Base-by-base conservation (phyloP, 2,113 vertebrate species). In the Xiphophorus maculatus region DNA sequence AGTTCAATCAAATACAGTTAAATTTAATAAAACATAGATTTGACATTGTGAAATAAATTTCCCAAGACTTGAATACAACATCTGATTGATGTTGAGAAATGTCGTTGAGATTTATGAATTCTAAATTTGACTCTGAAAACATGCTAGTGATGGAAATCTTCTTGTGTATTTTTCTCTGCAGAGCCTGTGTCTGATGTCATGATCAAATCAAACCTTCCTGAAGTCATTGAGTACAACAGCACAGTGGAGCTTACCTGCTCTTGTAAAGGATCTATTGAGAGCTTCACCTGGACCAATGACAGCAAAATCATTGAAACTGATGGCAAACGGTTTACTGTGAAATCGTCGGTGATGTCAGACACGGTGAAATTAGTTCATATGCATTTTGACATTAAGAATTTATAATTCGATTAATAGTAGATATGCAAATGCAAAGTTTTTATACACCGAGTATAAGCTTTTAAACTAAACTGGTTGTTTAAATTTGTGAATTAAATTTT, bases 221-320 rank as follows among this genome's bases (percentile, higher is more conserved):
- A 93, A 62, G 85, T 87, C 0, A 64, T 92, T 1, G 93, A 95
- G 67, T 0, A 69, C 40, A 91, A 91, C 79, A 86, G 63, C 90
- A 91, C 90, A 0, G 88, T 95, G 79, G 60, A 82, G 1, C 91
- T 95, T 1, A 90, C 63, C 73, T 95, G 94, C 84, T 14, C 74
- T 0, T 90, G 91, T 1, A 84, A 81, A 65, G 94, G 94, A 30
- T 93, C 93, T 73, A 79, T 15, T 60, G 83, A 92, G 54, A 71
- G 22, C 3, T 94, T 93, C 84, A 19, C 5, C 60, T 95, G 94
- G 94, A 0, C 7, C 13, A 92, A 90, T 0, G 81, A 71, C 66
- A 73, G 79, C 12, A 0, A 0, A 0, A 17, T 74, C 8, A 10
- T 94, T 0, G 1, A 30, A 8, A 30, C 1, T 1, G 87, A 89